Evolutionary conservation across 2,797 vertebrate genomes (phyloP).

Genomic region (Aselliscus stoliczkanus): DNA sequence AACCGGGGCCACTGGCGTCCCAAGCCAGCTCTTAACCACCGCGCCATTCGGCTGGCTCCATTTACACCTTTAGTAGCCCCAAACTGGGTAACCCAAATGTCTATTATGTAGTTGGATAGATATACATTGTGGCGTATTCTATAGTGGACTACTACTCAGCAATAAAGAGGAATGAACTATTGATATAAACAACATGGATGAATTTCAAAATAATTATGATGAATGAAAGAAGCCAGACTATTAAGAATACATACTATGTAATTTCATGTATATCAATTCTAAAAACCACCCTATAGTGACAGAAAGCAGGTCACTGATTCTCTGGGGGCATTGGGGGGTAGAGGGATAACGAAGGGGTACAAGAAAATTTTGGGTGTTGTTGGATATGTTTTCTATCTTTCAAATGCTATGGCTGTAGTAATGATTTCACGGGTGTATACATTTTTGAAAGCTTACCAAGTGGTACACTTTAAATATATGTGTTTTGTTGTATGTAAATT

Average conservation of each 20-base stretch:
- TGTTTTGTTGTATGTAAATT: background rate
- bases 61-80: slow-evolving; percentile 2
- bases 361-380: background rate
- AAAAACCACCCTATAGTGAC: background rate
- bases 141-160: background rate
- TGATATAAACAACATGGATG: background rate
- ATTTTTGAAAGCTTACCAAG: background rate
- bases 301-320: background rate
- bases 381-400: background rate
- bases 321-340: background rate
- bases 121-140: background rate
- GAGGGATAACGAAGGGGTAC: background rate
- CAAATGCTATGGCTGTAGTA: background rate
- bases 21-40: no score
- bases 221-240: background rate
- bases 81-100: background rate
- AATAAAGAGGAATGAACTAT: background rate
- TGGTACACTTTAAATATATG: background rate
- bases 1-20: no score
- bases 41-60: no score
- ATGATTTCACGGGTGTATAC: background rate
- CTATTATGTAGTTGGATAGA: background rate
- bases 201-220: background rate
- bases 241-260: background rate
- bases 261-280: background rate